Evolutionary conservation across 1,140 invertebrate genomes (phyloP).

Genomic region (Brachionus angularis): DNA sequence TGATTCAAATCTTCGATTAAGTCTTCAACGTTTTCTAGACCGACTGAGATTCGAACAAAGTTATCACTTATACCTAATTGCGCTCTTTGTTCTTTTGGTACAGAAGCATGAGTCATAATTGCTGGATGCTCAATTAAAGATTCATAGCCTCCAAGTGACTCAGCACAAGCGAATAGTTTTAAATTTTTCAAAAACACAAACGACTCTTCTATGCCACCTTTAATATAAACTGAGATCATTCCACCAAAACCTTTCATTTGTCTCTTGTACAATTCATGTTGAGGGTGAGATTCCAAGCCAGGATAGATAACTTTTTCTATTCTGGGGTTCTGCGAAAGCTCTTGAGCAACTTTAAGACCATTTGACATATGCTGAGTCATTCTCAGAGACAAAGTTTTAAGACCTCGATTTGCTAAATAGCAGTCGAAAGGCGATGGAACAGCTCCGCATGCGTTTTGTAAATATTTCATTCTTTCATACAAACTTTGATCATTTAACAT

Average conservation of each 20-base stretch:
- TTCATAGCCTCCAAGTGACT: slow-evolving; percentile 87
- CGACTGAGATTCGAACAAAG: slow-evolving; percentile 82
- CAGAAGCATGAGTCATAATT: slow-evolving; percentile 60
- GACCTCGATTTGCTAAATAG: slow-evolving; percentile 81
- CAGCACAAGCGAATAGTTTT: slow-evolving; percentile 48
- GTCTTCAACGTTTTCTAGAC: slow-evolving; percentile 80
- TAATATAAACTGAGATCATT: slow-evolving; percentile 81
- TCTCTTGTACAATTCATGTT: slow-evolving; percentile 73
- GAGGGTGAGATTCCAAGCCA: slow-evolving; percentile 81
- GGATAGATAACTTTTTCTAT: slow-evolving; percentile 81
- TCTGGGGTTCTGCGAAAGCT: slow-evolving; percentile 70
- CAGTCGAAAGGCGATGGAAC: slow-evolving; percentile 96
- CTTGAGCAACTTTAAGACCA: slow-evolving; percentile 71
- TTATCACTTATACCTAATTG: slow-evolving; percentile 78
- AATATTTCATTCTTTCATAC: slow-evolving; percentile 69
- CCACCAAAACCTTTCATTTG: slow-evolving; percentile 87
- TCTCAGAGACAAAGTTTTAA: slow-evolving; percentile 84
- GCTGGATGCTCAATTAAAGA: slow-evolving; percentile 68
- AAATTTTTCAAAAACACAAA: slow-evolving; percentile 64
- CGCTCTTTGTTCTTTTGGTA: slow-evolving; percentile 65
- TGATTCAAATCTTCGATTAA: slow-evolving; percentile 80
- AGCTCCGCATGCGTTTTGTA: slow-evolving; percentile 86
- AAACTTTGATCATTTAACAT: slow-evolving; percentile 71
- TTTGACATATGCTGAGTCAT: slow-evolving; percentile 84
- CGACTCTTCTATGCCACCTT: slow-evolving; percentile 65